Base-by-base conservation (phyloP, 2,888 invertebrate genomes). In the Phytoseiulus persimilis region DNA sequence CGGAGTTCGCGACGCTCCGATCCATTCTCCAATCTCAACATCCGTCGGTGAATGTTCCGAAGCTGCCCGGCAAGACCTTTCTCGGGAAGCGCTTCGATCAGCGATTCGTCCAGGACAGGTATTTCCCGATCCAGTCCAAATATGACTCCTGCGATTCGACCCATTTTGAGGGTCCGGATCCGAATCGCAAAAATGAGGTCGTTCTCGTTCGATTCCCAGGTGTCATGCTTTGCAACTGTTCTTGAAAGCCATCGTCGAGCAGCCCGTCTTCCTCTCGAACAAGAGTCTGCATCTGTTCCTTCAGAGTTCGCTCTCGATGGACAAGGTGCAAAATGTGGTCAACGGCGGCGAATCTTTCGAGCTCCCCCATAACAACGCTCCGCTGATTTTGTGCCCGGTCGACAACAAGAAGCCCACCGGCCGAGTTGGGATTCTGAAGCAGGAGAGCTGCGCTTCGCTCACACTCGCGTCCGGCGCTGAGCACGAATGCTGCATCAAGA, bases 231-330 rank as follows among this genome's bases (percentile, higher is more conserved):
- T 87, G 23, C 87, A 87, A 45, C 14, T 45, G 23, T 87, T 87
- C 23, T 18, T 87, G 87, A 87, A 87, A n/a, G 32, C 32, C 28
- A 90, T 91, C 18, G 33, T 91, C 32, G 45, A 83, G 5, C 89
- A 83, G 32, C 90, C 90, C 18, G 90, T 91, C 5, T 91, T 90
- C 87, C 83, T 90, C 31, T 91, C 91, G 18, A 90, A 91, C 84
- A 91, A 91, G 90, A 90, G 90, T 33, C 45, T 91, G 23, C 91
- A 91, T 65, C 89, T 91, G 31, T 91, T 91, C 45, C 89, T 90
- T n/a, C 91, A 91, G 90, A 91, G 83, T 83, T 84, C 89, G 18
- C 84, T 31, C 28, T 89, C 90, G 31, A 91, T 91, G 91, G 31
- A 90, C 83, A 89, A 90, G 90, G 90, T 91, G 32, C 90, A 90